These are phyloP conservation scores for Cyrtorhinus lividipennis DNA, from an alignment of 1,140 invertebrate genomes.

Conservation along the genomic window DNA sequence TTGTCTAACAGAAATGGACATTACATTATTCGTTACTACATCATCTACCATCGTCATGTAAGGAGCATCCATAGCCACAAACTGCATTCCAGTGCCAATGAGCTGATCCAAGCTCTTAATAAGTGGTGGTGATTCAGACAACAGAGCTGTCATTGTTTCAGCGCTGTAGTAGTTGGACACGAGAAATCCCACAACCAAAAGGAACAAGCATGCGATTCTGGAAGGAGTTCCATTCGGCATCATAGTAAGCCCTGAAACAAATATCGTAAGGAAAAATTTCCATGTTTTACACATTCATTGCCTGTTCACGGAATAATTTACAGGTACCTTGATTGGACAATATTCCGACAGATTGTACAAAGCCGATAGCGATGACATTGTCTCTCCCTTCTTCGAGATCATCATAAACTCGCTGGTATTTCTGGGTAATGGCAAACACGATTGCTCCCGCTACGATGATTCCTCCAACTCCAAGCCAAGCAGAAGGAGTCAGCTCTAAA, in stretches of 20 bases:
- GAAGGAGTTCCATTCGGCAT: background rate
- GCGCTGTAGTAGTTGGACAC: slow-evolving; percentile 9
- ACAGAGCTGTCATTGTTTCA: background rate
- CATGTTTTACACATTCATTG: background rate
- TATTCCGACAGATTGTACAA: slow-evolving; percentile 1
- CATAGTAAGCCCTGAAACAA: background rate
- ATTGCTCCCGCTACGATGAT: background rate
- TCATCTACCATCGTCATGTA: background rate
- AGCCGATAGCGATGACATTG: background rate
- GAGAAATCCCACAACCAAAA: background rate
- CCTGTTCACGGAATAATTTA: background rate
- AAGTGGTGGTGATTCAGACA: background rate
- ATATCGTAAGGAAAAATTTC: background rate
- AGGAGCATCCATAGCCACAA: background rate
- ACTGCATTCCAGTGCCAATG: background rate
- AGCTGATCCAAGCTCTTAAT: slow-evolving; percentile 5
- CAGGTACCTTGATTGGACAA: background rate
- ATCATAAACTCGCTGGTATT: background rate
- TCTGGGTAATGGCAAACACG: background rate
- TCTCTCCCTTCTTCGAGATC: background rate
- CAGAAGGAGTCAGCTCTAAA: background rate
- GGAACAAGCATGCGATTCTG: background rate
- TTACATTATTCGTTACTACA: no score
- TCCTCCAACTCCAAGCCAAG: background rate
- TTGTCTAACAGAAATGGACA: no score